Percentiles rank a stretch among this genome's conserved stretches.
Conservation (phyloP, 2,797 vertebrate genomes). For the Aeoliscus strigatus region DNA sequence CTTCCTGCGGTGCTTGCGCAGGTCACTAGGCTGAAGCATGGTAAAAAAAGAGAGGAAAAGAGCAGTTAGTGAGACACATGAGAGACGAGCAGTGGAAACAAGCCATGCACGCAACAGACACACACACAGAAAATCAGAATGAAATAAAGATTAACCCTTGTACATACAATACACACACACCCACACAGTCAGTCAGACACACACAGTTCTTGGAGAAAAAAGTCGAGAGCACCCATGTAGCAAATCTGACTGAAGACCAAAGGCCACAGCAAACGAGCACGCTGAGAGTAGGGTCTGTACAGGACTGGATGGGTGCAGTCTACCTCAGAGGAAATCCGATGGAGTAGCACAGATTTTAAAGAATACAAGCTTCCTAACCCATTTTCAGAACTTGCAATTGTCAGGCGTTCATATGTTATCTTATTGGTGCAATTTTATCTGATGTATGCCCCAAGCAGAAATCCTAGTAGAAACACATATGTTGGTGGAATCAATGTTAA, state of each 20-base stretch:
- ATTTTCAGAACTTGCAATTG: no score
- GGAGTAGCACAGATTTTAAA: neutral
- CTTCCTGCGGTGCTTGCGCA: slow-evolving; percentile 99
- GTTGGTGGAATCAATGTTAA: neutral
- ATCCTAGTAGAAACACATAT: no score
- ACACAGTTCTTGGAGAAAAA: slow-evolving; percentile 1
- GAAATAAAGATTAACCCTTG: slow-evolving; percentile 1
- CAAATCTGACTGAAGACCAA: neutral
- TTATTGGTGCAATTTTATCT: no score
- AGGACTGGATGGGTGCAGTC: slow-evolving; percentile 40
- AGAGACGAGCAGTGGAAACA: slow-evolving; percentile 25
- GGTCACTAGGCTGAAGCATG: slow-evolving; percentile 97
- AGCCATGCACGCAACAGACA: slow-evolving; percentile 47
- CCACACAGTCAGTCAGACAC: neutral
- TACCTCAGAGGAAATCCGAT: neutral
- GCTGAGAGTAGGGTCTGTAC: slow-evolving; percentile 6
- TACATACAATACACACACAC: slow-evolving; percentile 3
- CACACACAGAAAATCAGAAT: slow-evolving; percentile 16
- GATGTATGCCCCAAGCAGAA: no score
- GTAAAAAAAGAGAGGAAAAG: slow-evolving; percentile 69
- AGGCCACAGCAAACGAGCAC: slow-evolving; percentile 34
- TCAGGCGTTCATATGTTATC: no score
- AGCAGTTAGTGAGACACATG: slow-evolving; percentile 64
- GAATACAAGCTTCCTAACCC: neutral
- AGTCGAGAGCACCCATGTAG: neutral